Percentiles rank a stretch among this genome's conserved stretches.
These are phyloP conservation scores for Catostomus latipinnis DNA, from an alignment of 2,797 vertebrate genomes.

Conservation along the genomic window DNA sequence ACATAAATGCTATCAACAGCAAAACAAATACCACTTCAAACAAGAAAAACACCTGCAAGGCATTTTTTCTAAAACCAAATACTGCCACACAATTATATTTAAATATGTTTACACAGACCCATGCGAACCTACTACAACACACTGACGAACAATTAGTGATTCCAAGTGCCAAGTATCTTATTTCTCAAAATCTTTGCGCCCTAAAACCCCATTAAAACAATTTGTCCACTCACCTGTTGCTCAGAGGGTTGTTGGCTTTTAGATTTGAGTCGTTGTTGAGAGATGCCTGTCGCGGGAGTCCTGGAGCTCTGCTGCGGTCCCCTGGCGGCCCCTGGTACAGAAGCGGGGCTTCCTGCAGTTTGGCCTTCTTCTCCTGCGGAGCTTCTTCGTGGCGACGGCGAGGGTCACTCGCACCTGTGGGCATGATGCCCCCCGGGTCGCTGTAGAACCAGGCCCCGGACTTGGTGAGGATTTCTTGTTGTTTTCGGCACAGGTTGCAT, in stretches of 20 bases:
- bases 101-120: too few species aligned
- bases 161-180: too few species aligned
- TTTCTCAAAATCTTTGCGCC: too few species aligned
- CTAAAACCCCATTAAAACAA: not conserved
- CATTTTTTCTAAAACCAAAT: too few species aligned
- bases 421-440: conserved; percentile 78
- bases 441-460: conserved; percentile 98
- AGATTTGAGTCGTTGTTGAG: conserved; percentile 83
- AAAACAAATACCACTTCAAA: too few species aligned
- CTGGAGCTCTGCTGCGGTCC: conserved; percentile 86
- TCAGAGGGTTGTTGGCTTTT: conserved; percentile 55
- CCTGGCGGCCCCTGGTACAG: conserved; percentile 83
- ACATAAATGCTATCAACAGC: too few species aligned
- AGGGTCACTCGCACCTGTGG: conserved; percentile 62
- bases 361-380: conserved; percentile 97
- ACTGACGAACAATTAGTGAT: too few species aligned
- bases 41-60: too few species aligned
- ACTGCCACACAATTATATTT: too few species aligned
- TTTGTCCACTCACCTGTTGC: conserved; percentile 82
- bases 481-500: conserved; percentile 99
- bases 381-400: conserved; percentile 82
- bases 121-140: too few species aligned
- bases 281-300: conserved; percentile 90
- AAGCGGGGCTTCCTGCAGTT: conserved; percentile 87
- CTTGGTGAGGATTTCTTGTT: conserved; percentile 99